These are phyloP conservation scores for Cantharis flavilabris DNA, from an alignment of 2,888 invertebrate species.

Conservation along the genomic window DNA sequence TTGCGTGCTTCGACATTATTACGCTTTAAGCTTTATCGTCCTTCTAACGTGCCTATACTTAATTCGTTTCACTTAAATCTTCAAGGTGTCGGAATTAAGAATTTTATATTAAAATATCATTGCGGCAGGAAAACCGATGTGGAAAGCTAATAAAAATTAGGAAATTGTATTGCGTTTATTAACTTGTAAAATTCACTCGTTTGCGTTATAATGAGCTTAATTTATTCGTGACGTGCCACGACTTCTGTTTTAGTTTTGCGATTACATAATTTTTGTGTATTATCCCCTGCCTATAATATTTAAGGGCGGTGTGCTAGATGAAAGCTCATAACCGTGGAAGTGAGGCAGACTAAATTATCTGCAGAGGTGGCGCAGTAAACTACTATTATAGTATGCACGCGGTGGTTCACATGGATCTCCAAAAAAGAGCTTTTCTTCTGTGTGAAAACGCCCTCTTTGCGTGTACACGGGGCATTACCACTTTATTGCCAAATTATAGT, in stretches of 20 bases:
- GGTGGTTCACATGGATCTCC: slow-evolving; percentile 24
- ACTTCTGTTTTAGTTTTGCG: not conserved
- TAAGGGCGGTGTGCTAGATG: not conserved
- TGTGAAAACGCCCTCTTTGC: slow-evolving; percentile 26
- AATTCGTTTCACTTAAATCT: not conserved
- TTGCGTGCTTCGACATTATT: not conserved
- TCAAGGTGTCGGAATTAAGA: not conserved
- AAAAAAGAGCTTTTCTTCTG: slow-evolving; percentile 20
- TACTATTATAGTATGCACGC: slow-evolving; percentile 18
- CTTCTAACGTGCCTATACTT: not conserved
- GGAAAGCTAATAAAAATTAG: not conserved
- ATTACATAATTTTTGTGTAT: not conserved
- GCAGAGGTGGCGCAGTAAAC: slow-evolving; percentile 25
- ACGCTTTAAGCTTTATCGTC: not conserved
- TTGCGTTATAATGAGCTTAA: not conserved
- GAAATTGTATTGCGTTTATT: not conserved
- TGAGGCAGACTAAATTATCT: slow-evolving; percentile 16
- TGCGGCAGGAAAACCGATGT: not conserved
- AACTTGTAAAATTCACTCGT: not conserved
- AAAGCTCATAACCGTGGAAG: slow-evolving; percentile 13
- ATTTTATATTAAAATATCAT: not conserved
- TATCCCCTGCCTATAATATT: not conserved
- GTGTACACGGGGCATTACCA: slow-evolving; percentile 26
- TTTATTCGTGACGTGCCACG: not conserved
- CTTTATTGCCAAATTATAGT: slow-evolving; percentile 31